A percentile compares a stretch with the other conserved stretches of the same genome.
Evolutionary conservation across 2,888 invertebrate species (phyloP).

Genomic region (Idaea aversata): DNA sequence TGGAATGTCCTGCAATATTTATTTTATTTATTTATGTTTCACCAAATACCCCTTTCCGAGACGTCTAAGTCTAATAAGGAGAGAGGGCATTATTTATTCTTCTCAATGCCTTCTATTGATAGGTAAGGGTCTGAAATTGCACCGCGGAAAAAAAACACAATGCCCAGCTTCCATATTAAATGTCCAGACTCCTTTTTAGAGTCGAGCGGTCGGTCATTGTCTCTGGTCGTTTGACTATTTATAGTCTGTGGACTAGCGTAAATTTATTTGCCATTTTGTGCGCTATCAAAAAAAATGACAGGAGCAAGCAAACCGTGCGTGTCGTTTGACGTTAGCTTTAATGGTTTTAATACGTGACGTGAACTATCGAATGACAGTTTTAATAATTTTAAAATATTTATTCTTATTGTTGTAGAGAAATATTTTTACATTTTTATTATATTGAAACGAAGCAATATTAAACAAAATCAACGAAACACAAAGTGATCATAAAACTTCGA

Average conservation of each 20-base stretch:
- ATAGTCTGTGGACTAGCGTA: background rate
- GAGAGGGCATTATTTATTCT: no score
- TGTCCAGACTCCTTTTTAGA: no score
- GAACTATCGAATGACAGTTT: constrained; percentile 74
- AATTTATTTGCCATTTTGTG: background rate
- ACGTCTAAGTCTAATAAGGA: no score
- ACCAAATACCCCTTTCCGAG: no score
- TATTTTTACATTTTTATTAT: constrained; percentile 68
- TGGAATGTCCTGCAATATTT: no score
- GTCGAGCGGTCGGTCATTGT: background rate
- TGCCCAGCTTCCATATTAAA: no score
- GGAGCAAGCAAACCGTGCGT: background rate
- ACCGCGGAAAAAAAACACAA: no score
- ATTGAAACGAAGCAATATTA: constrained; percentile 44
- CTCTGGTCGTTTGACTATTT: background rate
- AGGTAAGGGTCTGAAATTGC: no score
- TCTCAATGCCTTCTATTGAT: no score
- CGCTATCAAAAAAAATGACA: background rate
- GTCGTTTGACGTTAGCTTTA: constrained; percentile 47
- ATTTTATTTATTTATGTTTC: no score
- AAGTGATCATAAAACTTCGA: constrained; percentile 33
- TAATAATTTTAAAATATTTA: constrained; percentile 65
- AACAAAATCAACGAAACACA: constrained; percentile 27
- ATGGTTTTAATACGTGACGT: constrained; percentile 37
- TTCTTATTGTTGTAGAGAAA: constrained; percentile 56